Percentiles rank a stretch among this genome's conserved stretches.
phyloP scores from a whole-genome alignment of 2,113 vertebrate species.

The Bubo bubo region DNA sequence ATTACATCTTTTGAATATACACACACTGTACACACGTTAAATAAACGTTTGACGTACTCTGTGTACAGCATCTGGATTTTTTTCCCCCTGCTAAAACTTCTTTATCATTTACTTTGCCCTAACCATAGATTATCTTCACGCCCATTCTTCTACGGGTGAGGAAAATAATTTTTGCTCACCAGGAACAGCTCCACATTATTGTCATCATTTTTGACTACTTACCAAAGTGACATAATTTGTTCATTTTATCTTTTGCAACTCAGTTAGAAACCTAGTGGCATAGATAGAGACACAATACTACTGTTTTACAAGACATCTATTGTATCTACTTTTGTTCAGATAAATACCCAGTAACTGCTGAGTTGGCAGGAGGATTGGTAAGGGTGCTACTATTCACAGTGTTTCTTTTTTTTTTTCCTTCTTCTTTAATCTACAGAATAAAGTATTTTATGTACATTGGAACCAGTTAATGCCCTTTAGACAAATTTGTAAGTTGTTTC shows the following conservation, averaged over 20 bases:
- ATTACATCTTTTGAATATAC: neutral
- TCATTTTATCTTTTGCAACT: conserved; percentile 84
- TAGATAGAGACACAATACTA: conserved; percentile 84
- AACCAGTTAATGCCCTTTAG: conserved; percentile 84
- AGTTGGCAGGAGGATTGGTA: conserved; percentile 76
- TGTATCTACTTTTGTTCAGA: conserved; percentile 77
- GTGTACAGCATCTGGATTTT: neutral
- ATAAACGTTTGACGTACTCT: neutral
- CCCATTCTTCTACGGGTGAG: neutral
- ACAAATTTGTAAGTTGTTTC: conserved; percentile 77
- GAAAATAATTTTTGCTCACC: neutral
- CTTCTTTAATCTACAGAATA: conserved; percentile 77
- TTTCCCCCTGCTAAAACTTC: neutral
- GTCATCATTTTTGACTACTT: conserved; percentile 37
- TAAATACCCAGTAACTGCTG: conserved; percentile 81
- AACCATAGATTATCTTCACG: neutral
- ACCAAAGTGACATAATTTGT: conserved; percentile 80
- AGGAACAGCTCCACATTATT: conserved; percentile 14
- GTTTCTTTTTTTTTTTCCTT: conserved; percentile 63
- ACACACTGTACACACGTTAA: conserved; percentile 1
- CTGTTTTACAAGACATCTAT: conserved; percentile 78
- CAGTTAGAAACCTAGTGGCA: conserved; percentile 84
- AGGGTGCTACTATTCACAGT: conserved; percentile 82
- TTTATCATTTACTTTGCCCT: neutral
- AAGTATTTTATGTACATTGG: conserved; percentile 79